Evolutionary conservation across 1,140 invertebrate genomes (phyloP), one percentile per base, ranked within the genome.

Genomic region (Cydia fagiglandana): DNA sequence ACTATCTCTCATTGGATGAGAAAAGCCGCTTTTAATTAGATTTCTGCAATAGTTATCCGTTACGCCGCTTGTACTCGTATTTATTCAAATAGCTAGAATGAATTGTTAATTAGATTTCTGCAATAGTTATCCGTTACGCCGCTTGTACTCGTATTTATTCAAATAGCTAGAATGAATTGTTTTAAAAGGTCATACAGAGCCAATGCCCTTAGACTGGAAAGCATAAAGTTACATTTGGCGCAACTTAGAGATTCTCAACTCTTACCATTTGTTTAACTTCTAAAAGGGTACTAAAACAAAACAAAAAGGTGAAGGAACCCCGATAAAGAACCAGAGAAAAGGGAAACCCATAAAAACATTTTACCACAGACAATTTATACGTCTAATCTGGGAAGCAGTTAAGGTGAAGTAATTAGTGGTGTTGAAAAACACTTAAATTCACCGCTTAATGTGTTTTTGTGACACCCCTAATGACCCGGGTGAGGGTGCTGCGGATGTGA

Each of bases 381-480:
- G 78, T 75, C 80, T 86, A 83, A 86, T 86, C 83, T 81, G 79
- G 75, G 15, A 79, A 77, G 78, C 78, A 78, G 81, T 84, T 81
- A 80, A 61, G 73, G 79, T 77, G 70, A 70, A 83, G 76, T 83
- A 85, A 85, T 85, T 86, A 85, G 78, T 76, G 77, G 77, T 79
- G 80, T 78, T 81, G 78, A 82, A 85, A 83, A 85, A 83, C 82
- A 80, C 80, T 81, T 85, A 79, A 80, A 83, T 82, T 83, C 75
- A 66, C 75, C 76, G 84, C 77, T 50, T 82, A 82, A 85, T 81
- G 82, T 79, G 75, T 79, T 83, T 83, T 83, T 82, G 82, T 80
- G 80, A 85, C 82, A 85, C 79, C 75, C 77, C 77, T 83, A 84
- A 84, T 77, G 82, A 83, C 70, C 64, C 53, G 77, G 79, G 81